These are phyloP conservation scores for Idaea dimidiata DNA, from an alignment of 2,888 invertebrate genomes.

Conservation along the genomic window DNA sequence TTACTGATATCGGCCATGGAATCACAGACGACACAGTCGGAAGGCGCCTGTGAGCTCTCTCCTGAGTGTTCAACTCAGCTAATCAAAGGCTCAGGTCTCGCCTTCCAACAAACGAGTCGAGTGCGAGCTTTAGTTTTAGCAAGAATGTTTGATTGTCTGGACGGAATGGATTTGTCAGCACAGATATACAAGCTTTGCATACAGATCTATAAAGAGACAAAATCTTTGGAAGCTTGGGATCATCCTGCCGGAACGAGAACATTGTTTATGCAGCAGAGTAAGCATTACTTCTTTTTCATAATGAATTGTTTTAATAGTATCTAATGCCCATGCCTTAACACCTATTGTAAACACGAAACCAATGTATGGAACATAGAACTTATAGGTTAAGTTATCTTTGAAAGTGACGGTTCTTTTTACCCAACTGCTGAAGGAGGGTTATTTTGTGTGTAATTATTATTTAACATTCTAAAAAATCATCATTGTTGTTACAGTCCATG, in stretches of 20 bases:
- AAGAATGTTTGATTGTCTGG: constrained; percentile 67
- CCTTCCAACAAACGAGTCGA: constrained; percentile 69
- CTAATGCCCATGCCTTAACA: too few species aligned
- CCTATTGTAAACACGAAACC: too few species aligned
- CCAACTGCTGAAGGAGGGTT: too few species aligned
- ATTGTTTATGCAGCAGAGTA: constrained; percentile 73
- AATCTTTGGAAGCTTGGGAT: constrained; percentile 71
- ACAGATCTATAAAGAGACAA: constrained; percentile 71
- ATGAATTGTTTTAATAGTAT: not conserved
- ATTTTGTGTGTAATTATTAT: too few species aligned
- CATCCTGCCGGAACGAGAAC: constrained; percentile 69
- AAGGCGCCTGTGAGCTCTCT: constrained; percentile 61
- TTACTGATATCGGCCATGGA: constrained; percentile 72
- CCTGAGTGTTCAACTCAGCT: constrained; percentile 65
- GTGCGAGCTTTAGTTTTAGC: constrained; percentile 57
- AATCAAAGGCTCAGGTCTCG: constrained; percentile 64
- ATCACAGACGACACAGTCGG: constrained; percentile 58
- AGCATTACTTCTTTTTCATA: constrained; percentile 20
- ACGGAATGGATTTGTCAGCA: constrained; percentile 60
- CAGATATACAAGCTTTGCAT: constrained; percentile 72
- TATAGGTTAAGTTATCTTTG: too few species aligned
- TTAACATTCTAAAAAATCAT: too few species aligned
- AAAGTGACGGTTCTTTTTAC: too few species aligned
- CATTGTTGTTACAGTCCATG: too few species aligned
- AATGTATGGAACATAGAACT: too few species aligned